Conservation (phyloP, 2,113 vertebrate species). For the Psilopsiagon aymara region DNA sequence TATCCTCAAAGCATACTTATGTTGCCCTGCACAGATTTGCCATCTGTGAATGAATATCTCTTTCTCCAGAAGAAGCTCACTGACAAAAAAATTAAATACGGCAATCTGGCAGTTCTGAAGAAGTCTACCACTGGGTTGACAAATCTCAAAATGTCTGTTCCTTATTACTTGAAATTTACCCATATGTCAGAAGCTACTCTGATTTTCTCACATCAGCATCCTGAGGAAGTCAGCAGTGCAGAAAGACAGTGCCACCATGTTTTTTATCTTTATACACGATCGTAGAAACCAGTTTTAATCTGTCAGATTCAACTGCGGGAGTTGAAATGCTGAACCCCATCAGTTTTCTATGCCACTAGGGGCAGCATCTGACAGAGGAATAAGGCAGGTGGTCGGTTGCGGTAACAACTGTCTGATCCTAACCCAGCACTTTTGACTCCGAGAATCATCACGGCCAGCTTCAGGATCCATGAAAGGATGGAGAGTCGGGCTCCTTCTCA, state of each 20-base stretch:
- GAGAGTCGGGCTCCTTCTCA: not conserved
- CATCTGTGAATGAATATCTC: not conserved
- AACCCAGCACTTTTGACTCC: not conserved
- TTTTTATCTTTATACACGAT: not conserved
- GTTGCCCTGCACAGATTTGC: not conserved
- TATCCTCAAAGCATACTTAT: not conserved
- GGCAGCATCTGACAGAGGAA: not conserved
- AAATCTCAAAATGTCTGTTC: not conserved
- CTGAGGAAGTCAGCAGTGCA: not conserved
- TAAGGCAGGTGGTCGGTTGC: not conserved
- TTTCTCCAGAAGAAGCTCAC: not conserved
- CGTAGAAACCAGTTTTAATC: not conserved
- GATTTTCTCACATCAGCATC: not conserved
- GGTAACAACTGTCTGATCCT: not conserved
- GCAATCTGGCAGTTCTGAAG: not conserved
- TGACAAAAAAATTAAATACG: not conserved
- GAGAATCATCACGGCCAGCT: not conserved
- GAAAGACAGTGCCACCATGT: not conserved
- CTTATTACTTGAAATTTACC: not conserved
- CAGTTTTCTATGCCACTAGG: not conserved
- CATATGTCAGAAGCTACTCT: not conserved
- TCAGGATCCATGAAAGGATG: not conserved
- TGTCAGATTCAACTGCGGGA: not conserved
- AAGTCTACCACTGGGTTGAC: not conserved
- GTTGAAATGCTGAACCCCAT: not conserved